A percentile compares a stretch with the other conserved stretches of the same genome.
Conservation (phyloP, 2,113 vertebrate genomes). For the Passer montanus region DNA sequence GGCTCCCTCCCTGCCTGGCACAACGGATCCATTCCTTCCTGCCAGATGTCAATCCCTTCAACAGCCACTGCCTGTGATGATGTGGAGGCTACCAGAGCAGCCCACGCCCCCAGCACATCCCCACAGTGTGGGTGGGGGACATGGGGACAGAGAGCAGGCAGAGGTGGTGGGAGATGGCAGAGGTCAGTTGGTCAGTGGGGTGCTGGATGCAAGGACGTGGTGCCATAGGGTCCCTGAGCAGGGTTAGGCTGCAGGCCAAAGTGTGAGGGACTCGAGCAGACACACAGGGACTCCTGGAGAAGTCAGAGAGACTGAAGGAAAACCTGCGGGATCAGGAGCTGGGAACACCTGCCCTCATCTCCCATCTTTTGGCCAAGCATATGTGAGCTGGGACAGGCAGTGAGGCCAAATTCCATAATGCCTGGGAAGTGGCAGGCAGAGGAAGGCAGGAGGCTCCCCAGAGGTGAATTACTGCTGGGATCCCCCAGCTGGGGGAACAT, state of each 20-base stretch:
- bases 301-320: background rate
- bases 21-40: background rate
- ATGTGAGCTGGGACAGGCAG: background rate
- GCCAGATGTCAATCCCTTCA: background rate
- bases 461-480: slow-evolving; percentile 1
- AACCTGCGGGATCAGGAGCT: background rate
- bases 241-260: background rate
- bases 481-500: fast-evolving
- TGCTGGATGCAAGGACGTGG: background rate
- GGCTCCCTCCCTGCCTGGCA: background rate
- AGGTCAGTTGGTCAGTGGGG: too few relatives aligned
- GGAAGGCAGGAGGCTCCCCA: background rate
- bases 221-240: background rate
- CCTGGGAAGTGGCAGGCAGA: background rate
- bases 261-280: background rate
- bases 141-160: background rate
- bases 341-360: background rate
- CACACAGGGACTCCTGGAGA: fast-evolving
- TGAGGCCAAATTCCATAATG: background rate
- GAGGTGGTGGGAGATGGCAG: background rate
- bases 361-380: background rate
- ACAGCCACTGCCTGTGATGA: background rate
- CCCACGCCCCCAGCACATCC: fast-evolving
- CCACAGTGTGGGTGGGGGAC: fast-evolving
- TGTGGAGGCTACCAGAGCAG: background rate